Conservation (phyloP, 92 coral and sea anemone genomes). For the Heteractis magnifica region DNA sequence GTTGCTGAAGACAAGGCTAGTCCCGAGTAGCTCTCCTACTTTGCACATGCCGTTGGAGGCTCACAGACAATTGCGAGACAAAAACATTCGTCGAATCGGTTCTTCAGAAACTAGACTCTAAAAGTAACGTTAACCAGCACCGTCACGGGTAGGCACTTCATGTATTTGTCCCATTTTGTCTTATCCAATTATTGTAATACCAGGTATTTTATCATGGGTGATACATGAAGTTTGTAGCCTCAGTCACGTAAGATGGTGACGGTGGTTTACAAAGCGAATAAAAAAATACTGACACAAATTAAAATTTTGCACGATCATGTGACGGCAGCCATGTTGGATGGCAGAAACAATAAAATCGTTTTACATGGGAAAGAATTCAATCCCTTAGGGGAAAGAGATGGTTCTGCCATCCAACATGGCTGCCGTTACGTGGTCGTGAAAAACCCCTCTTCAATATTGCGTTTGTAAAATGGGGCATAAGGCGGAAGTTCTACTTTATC, state of each 20-base stretch:
- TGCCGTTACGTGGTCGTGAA: no score
- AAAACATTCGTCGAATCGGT: neutral
- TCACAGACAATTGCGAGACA: neutral
- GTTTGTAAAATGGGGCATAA: no score
- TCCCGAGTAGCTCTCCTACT: neutral
- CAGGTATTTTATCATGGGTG: neutral
- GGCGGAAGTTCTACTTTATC: no score
- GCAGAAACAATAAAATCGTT: no score
- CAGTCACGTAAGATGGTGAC: neutral
- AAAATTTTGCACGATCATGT: neutral
- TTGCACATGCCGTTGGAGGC: neutral
- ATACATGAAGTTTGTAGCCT: neutral
- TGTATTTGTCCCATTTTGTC: neutral
- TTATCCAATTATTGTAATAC: neutral
- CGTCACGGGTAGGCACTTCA: neutral
- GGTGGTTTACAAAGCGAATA: neutral
- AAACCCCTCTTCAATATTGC: no score
- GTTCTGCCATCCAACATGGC: no score
- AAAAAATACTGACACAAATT: neutral
- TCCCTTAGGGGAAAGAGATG: no score
- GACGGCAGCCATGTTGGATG: neutral
- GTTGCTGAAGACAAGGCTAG: neutral
- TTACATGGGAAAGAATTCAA: no score
- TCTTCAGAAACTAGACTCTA: slow-evolving; percentile 7
- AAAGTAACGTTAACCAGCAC: neutral